phyloP scores from a whole-genome alignment of 2,797 vertebrate genomes.

The Aselliscus stoliczkanus region DNA sequence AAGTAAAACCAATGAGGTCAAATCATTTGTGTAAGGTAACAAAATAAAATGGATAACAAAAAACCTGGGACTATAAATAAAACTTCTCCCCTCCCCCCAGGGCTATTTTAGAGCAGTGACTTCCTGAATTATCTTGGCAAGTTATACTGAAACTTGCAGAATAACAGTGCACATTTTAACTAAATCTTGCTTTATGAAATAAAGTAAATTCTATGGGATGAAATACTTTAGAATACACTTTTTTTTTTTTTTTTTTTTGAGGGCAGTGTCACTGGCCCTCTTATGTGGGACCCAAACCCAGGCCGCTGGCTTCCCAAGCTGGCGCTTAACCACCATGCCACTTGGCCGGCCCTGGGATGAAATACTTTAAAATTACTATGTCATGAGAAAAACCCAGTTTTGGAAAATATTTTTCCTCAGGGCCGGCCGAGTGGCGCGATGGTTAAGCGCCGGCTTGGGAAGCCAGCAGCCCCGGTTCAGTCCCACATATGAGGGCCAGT shows the following conservation, averaged over 20 bases:
- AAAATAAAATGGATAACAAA: not conserved
- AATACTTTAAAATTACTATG: not conserved
- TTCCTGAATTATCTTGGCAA: not conserved
- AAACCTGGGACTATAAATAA: not conserved
- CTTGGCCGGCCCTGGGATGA: no score
- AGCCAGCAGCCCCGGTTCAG: no score
- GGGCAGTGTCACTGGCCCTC: no score
- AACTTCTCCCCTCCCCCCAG: not conserved
- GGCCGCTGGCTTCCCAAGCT: no score
- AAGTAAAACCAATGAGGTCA: not conserved
- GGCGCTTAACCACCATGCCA: no score
- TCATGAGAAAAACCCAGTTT: not conserved
- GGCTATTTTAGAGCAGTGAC: not conserved
- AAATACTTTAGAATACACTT: not conserved
- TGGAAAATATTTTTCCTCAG: conserved; percentile 1
- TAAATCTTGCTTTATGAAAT: not conserved
- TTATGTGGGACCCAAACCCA: no score
- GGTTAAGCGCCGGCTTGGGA: no score
- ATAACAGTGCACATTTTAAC: not conserved
- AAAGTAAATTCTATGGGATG: not conserved
- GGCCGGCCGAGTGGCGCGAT: no score
- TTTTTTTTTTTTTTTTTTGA: no score
- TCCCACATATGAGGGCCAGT: no score
- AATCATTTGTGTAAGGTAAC: not conserved
- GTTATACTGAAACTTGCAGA: not conserved